Evolutionary conservation across 2,113 vertebrate species (phyloP), one percentile per base, ranked within the genome.

Genomic region (Alexandromys fortis): DNA sequence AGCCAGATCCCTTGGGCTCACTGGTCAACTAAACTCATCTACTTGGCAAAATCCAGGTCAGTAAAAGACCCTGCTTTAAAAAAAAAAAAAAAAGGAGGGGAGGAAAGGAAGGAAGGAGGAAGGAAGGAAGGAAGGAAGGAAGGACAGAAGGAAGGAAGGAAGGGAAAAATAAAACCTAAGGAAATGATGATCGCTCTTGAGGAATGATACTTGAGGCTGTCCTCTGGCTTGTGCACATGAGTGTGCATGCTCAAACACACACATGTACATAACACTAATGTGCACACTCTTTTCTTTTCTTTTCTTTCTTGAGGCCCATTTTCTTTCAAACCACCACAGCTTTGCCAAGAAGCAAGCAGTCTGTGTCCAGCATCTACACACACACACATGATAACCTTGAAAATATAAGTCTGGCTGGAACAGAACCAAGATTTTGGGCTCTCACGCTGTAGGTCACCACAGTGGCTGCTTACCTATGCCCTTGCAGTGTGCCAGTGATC

Each of bases 81-180:
- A 35, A 82, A 14, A 7, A 22, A 52, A 55, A 17, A 55, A 14
- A 14, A 16, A 0, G 3, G 17, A 4, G 3, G 3, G 35, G 52
- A n/a, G 4, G 16, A 1, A 17, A 19, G 16, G 16, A 55, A 55
- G 55, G 16, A 55, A 55, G 55, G 52, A 55, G 5, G 5, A 45
- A 45, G 5, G 45, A 42, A 42, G 42, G 42, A 42, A 42, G 42
- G 5, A 45, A 6, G 6, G 45, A 45, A 45, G 45, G 45, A 45
- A 47, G 47, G 47, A 49, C 10, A 1, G 47, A 49, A 49, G 9
- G 47, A 49, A 49, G 1, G 47, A 49, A 49, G 9, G 47, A 49
- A 55, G 14, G 14, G 3, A 55, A 55, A 19, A 58, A 58, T 19
- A 19, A 58, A 58, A 58, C 55, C 55, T 58, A 58, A 58, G 5